Percentiles rank a stretch among this genome's conserved stretches.
Conservation (phyloP, 2,113 vertebrate species). For the Lepisosteus osseus region DNA sequence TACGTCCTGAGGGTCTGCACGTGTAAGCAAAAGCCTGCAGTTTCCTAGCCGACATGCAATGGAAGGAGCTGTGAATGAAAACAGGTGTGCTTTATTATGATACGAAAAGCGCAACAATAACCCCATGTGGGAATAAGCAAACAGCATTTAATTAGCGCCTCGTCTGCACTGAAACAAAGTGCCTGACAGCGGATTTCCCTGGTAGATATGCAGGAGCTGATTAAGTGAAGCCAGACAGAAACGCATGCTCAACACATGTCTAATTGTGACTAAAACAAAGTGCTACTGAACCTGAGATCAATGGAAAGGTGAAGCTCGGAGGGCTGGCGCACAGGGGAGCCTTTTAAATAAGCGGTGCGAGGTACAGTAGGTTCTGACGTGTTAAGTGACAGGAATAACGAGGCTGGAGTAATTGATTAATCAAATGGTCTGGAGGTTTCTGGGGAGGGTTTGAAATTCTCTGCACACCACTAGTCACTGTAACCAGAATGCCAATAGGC, state of each 20-base stretch:
- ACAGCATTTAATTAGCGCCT: slow-evolving; percentile 12
- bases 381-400: not conserved
- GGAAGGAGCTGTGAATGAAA: not conserved
- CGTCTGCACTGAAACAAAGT: slow-evolving; percentile 4
- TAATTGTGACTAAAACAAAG: slow-evolving; percentile 7
- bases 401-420: not conserved
- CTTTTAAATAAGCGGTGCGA: not conserved
- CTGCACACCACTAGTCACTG: not conserved
- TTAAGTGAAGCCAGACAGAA: slow-evolving; percentile 15
- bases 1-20: too few species aligned
- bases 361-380: too few species aligned
- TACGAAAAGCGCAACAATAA: slow-evolving; percentile 14
- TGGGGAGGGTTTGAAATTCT: not conserved
- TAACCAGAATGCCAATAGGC: not conserved
- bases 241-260: not conserved
- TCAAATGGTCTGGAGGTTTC: not conserved
- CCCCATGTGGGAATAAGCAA: slow-evolving; percentile 5
- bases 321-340: not conserved
- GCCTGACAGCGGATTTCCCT: slow-evolving; percentile 10
- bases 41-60: too few species aligned
- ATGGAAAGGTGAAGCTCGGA: not conserved
- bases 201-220: slow-evolving; percentile 9
- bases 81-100: not conserved
- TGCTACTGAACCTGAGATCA: not conserved
- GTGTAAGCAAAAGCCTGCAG: too few species aligned